A percentile compares a stretch with the other conserved stretches of the same genome.
Conservation (phyloP, 2,888 invertebrate genomes). For the Brassicogethes aeneus region DNA sequence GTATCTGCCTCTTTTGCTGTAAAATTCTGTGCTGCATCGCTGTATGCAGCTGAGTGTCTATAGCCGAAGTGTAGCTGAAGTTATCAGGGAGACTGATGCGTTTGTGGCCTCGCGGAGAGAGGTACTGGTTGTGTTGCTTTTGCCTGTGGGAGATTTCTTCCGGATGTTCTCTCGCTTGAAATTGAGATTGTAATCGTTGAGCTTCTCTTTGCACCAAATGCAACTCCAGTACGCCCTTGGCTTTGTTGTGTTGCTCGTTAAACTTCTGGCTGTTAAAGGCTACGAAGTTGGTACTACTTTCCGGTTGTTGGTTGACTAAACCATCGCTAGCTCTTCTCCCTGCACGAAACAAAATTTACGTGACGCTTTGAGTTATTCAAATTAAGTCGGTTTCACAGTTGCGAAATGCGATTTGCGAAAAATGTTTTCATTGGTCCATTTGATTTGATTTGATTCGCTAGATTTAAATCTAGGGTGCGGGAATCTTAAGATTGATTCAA, state of each 20-base stretch:
- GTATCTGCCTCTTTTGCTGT: constrained; percentile 76
- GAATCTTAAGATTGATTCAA: no score
- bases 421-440: no score
- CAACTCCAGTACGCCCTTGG: constrained; percentile 73
- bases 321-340: constrained; percentile 81
- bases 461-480: no score
- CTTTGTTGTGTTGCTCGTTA: constrained; percentile 64
- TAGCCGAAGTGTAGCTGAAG: constrained; percentile 44
- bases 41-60: constrained; percentile 67
- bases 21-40: constrained; percentile 72
- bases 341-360: no score
- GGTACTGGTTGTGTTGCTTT: constrained; percentile 61
- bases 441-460: no score
- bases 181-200: constrained; percentile 60
- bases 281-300: constrained; percentile 46
- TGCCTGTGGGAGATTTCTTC: constrained; percentile 66
- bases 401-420: no score
- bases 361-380: no score
- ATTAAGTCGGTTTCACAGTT: no score
- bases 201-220: constrained; percentile 66
- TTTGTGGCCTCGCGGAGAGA: constrained; percentile 43
- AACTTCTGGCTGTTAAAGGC: constrained; percentile 70
- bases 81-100: constrained; percentile 60
- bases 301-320: constrained; percentile 66
- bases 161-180: constrained; percentile 58